phyloP scores from a whole-genome alignment of 2,113 vertebrate species.

The Cichladusa arquata region DNA sequence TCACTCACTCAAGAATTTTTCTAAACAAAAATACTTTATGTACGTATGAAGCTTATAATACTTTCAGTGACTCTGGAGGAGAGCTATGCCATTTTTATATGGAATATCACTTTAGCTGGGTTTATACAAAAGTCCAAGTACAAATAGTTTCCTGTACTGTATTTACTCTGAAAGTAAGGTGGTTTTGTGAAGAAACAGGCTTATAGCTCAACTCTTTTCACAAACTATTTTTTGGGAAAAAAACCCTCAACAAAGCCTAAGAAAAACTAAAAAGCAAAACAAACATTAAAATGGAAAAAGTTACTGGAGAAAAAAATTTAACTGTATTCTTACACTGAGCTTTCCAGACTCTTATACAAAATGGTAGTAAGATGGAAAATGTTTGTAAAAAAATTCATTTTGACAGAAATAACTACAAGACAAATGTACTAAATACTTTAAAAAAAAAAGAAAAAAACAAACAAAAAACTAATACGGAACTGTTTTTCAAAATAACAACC shows the following conservation, averaged over 20 bases:
- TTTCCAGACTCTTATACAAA: background rate
- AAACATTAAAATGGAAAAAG: background rate
- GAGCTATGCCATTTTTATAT: background rate
- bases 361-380: background rate
- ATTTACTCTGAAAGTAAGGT: background rate
- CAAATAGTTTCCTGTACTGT: background rate
- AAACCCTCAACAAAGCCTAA: background rate
- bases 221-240: background rate
- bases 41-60: background rate
- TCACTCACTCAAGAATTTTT: background rate
- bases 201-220: background rate
- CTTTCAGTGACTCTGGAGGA: background rate
- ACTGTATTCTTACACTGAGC: background rate
- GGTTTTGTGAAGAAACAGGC: background rate
- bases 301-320: background rate
- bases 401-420: background rate
- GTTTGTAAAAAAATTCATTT: background rate
- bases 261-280: background rate
- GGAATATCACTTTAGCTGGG: background rate
- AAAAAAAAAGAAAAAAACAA: no score
- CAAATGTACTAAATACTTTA: background rate
- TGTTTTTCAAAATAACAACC: background rate
- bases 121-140: background rate
- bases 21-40: background rate
- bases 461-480: background rate